Percentiles rank a stretch among this genome's conserved stretches.
These are phyloP conservation scores for Microcebus lehilahytsara DNA, from an alignment of 2,113 vertebrate species.

Conservation along the genomic window DNA sequence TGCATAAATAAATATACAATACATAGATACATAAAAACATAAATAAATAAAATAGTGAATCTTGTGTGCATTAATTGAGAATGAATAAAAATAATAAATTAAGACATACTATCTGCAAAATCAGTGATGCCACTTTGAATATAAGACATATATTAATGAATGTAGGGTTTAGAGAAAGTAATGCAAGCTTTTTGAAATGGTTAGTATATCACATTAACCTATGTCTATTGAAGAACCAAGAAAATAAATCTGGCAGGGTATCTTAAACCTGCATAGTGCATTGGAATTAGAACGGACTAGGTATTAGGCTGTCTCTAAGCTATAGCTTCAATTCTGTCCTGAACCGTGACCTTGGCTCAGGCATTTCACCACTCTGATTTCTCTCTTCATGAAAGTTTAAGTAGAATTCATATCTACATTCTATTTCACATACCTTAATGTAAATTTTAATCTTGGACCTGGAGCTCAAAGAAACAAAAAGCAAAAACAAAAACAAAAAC, in stretches of 20 bases:
- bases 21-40: not conserved
- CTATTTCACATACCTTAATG: not conserved
- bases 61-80: not conserved
- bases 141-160: not conserved
- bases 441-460: not conserved
- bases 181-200: not conserved
- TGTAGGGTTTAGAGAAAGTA: not conserved
- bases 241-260: not conserved
- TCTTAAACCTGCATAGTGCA: not conserved
- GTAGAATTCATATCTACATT: not conserved
- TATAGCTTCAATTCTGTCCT: not conserved
- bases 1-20: not conserved
- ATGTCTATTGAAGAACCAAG: not conserved
- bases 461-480: not conserved
- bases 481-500: not conserved
- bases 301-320: not conserved
- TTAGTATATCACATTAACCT: not conserved
- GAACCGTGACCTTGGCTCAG: not conserved
- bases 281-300: not conserved
- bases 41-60: not conserved
- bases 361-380: not conserved
- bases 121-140: not conserved
- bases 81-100: not conserved
- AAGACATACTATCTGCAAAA: not conserved
- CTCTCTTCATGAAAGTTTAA: not conserved